Evolutionary conservation across 64 coral and sea anemone genomes (phyloP), one percentile per base, ranked within the genome.

Genomic region (Orbicella faveolata): DNA sequence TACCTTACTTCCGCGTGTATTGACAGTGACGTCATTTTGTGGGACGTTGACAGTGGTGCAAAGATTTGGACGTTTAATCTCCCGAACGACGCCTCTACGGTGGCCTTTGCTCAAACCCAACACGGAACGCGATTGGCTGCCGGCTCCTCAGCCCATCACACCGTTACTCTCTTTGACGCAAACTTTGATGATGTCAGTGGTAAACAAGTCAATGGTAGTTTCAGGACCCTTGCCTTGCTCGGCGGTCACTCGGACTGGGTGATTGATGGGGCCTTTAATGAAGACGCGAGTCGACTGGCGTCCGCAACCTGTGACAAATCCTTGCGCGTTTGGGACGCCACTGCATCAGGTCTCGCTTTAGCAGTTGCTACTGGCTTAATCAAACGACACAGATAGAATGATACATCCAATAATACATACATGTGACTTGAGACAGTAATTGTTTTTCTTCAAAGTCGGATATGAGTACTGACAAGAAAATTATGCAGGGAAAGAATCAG

Each of bases 161-260:
- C 89, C 18, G 74, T 91, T 14, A 91, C 89, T 9, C 73, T 91
- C 7, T 83, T 91, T 34, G 79, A 81, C 35, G 55, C 79, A 64
- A 36, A 33, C 55, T 63, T 81, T 37, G 79, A 81, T 81, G 26
- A 64, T 6, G 8, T 0, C n/a, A 36, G 26, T 63, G 36, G 14
- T 39, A 9, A 81, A 34, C 69, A 64, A 44, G 80, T 75, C 44
- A 74, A 70, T 17, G 53, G 52, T 20, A 77, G 73, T 61, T 81
- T 80, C 48, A 72, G 81, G 68, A 76, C 74, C 75, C 72, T 91
- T 14, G 79, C 89, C 65, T 73, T 91, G 26, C 80, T 91, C 4
- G 89, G 89, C 67, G 89, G 89, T 11, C 89, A 91, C 61, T 84
- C 89, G 23, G 8, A 83, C 30, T 91, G 89, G 89, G 89, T 91